Evolutionary conservation across 2,113 vertebrate genomes (phyloP), one percentile per base, ranked within the genome.

Genomic region (Gambusia affinis): DNA sequence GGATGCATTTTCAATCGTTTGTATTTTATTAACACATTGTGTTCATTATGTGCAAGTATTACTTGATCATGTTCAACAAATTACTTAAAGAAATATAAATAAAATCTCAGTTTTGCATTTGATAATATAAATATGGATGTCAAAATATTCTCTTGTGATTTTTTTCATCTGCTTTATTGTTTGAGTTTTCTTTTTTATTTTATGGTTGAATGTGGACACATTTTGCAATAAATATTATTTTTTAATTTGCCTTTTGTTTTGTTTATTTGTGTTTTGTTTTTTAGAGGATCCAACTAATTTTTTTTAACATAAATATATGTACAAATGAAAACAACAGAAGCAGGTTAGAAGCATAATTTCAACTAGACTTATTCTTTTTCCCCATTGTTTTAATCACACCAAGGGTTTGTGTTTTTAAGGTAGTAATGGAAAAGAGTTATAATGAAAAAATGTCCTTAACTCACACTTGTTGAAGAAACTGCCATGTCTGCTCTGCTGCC

Each of bases 381-480:
- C 14, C 19, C 19, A 57, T 24, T 8, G 1, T n/a, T 57, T 57
- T 10, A 22, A 57, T 57, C 51, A 57, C 19, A n/a, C 17, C 7
- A 10, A 24, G 3, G 3, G 6, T 57, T 7, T n/a, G 8, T 3
- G 2, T 57, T n/a, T 57, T 57, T n/a, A 11, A 7, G 22, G 22
- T 57, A n/a, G 17, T 2, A 24, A 57, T 10, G 51, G 19, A 22
- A 22, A 54, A 24, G 22, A 24, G 51, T 57, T 57, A 3, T 11
- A 37, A 6, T 12, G n/a, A 12, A 4, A 65, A 28, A 73, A 65
- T 31, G 3, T 51, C 5, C 27, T 51, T 27, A 14, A 84, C 91
- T 85, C 74, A 94, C 93, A n/a, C 70, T 94, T 94, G 80, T 94
- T 94, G 79, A 94, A 94, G 81, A 94, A 94, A 86, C 92, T 94